Evolutionary conservation across 2,888 invertebrate species (phyloP).

Genomic region (Patella pellucida): DNA sequence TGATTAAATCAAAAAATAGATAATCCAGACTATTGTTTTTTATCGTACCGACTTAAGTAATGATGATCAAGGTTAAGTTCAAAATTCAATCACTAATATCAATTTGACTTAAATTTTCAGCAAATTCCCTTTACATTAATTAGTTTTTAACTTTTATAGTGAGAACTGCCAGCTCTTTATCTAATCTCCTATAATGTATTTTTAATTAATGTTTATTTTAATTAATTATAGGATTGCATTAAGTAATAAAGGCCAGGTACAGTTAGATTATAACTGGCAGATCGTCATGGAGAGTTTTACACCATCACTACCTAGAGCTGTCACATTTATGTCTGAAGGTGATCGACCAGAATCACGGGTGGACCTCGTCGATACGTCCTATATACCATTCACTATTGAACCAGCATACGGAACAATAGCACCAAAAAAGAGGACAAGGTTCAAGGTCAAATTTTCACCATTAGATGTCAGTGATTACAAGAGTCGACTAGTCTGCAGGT

Average conservation of each 20-base stretch:
- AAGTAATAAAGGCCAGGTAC: conserved; percentile 64
- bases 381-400: conserved; percentile 69
- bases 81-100: no score
- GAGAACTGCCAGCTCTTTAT: no score
- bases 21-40: no score
- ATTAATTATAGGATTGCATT: conserved; percentile 53
- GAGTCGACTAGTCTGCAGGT: conserved; percentile 69
- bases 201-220: no score
- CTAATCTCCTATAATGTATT: no score
- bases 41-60: no score
- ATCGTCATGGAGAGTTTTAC: conserved; percentile 67
- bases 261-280: conserved; percentile 69
- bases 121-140: no score
- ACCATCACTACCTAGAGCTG: conserved; percentile 58
- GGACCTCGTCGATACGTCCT: conserved; percentile 54
- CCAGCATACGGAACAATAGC: conserved; percentile 66
- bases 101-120: no score
- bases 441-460: conserved; percentile 68
- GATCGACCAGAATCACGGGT: conserved; percentile 60
- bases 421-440: conserved; percentile 59
- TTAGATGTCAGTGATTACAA: conserved; percentile 69
- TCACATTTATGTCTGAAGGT: conserved; percentile 62
- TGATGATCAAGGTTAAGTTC: no score
- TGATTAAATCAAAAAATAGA: no score
- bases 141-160: no score